These are phyloP conservation scores for Rambutsinella grinnellia DNA, from an alignment of 2,888 invertebrate species.

Conservation along the genomic window DNA sequence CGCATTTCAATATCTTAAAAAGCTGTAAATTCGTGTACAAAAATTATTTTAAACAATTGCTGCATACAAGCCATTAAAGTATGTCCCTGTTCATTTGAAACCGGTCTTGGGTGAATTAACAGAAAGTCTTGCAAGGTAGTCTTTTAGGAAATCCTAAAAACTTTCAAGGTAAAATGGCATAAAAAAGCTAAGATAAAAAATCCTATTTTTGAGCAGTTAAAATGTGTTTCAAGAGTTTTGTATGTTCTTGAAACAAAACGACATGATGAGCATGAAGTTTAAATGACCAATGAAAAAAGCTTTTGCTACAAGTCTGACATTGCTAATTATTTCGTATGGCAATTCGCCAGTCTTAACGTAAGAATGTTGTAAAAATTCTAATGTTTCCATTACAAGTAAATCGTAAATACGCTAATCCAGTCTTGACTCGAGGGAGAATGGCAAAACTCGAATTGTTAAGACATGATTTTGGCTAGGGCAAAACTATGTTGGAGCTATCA, in stretches of 20 bases:
- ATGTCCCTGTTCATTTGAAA: conserved; percentile 21
- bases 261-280: conserved; percentile 47
- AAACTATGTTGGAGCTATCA: conserved; percentile 1
- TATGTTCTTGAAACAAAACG: conserved; percentile 30
- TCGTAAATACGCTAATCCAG: no score
- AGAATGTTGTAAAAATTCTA: no score
- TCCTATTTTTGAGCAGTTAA: conserved; percentile 6
- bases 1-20: no score
- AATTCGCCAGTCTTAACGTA: conserved; percentile 48
- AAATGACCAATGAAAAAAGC: conserved; percentile 44
- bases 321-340: conserved; percentile 44
- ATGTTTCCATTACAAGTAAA: no score
- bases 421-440: no score
- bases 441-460: not conserved
- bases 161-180: conserved; percentile 50
- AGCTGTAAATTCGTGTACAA: not conserved
- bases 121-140: conserved; percentile 35
- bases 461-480: not conserved
- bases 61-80: conserved; percentile 17
- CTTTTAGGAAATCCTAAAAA: conserved; percentile 51
- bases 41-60: not conserved
- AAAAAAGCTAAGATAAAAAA: conserved; percentile 42
- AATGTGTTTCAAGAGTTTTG: not conserved
- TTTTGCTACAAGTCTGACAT: conserved; percentile 38
- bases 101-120: conserved; percentile 40